phyloP scores from a whole-genome alignment of 2,797 vertebrate species.

The Ciconia nigra region DNA sequence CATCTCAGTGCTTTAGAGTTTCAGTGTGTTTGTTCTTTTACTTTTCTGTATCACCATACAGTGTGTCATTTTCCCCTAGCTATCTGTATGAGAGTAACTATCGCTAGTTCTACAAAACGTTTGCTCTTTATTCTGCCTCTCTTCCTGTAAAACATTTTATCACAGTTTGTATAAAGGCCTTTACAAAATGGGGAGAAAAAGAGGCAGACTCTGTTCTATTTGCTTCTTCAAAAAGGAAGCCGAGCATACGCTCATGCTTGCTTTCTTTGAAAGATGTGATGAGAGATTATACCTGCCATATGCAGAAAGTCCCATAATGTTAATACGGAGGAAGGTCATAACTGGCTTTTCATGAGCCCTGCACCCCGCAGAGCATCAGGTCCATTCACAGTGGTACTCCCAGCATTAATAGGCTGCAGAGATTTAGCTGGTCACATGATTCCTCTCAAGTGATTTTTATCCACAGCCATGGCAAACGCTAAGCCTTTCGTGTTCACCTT shows the following conservation, averaged over 20 bases:
- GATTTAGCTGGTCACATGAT: background rate
- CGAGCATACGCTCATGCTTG: background rate
- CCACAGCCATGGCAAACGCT: background rate
- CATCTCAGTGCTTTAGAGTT: background rate
- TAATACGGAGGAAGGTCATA: background rate
- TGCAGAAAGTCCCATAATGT: background rate
- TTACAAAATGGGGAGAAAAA: background rate
- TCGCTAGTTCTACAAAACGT: background rate
- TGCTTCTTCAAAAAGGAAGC: background rate
- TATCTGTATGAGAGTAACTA: background rate
- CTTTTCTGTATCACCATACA: background rate
- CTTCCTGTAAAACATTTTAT: constrained; percentile 8
- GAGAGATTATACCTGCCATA: background rate
- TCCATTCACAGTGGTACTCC: background rate
- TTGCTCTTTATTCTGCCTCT: constrained; percentile 24
- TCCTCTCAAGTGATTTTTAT: background rate
- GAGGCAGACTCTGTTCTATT: background rate
- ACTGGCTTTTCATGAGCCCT: background rate
- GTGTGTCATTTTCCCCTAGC: background rate
- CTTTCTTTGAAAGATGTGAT: background rate
- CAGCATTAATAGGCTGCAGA: background rate
- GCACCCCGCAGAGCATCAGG: background rate
- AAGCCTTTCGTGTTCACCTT: background rate
- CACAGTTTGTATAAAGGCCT: background rate
- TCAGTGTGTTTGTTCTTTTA: background rate